Evolutionary conservation across 2,888 invertebrate species (phyloP).

Genomic region (Geotrupes spiniger): DNA sequence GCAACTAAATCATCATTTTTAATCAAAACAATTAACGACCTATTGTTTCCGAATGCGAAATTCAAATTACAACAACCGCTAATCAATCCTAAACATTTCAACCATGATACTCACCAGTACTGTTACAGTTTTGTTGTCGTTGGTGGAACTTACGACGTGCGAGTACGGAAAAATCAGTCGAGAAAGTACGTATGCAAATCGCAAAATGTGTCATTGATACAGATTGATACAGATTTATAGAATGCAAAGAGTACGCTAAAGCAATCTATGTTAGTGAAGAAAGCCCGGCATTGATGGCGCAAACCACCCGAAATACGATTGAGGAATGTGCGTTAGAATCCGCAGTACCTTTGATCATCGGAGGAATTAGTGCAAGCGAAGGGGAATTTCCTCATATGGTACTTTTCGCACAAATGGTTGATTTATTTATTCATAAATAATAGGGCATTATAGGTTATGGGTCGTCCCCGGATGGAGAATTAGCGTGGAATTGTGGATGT

Average conservation of each 20-base stretch:
- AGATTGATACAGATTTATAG: slow-evolving; percentile 30
- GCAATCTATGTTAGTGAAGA: slow-evolving; percentile 40
- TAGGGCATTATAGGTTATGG: slow-evolving; percentile 34
- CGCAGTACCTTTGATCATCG: slow-evolving; percentile 45
- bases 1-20: too few relatives aligned
- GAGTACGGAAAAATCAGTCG: slow-evolving; percentile 14
- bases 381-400: slow-evolving; percentile 60
- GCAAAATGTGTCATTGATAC: background rate
- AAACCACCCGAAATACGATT: slow-evolving; percentile 30
- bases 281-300: slow-evolving; percentile 40
- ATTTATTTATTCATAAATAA: background rate
- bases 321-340: slow-evolving; percentile 45
- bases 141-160: background rate
- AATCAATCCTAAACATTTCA: background rate
- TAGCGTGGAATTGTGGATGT: slow-evolving; percentile 60
- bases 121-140: background rate
- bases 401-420: too few relatives aligned
- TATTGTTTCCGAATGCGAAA: background rate
- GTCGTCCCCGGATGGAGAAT: slow-evolving; percentile 29
- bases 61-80: too few relatives aligned
- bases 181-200: slow-evolving; percentile 12
- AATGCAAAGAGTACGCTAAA: slow-evolving; percentile 46
- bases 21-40: background rate
- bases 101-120: background rate
- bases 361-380: slow-evolving; percentile 41